These are phyloP conservation scores for Griposia aprilina DNA, from an alignment of 2,888 invertebrate genomes.

Conservation along the genomic window DNA sequence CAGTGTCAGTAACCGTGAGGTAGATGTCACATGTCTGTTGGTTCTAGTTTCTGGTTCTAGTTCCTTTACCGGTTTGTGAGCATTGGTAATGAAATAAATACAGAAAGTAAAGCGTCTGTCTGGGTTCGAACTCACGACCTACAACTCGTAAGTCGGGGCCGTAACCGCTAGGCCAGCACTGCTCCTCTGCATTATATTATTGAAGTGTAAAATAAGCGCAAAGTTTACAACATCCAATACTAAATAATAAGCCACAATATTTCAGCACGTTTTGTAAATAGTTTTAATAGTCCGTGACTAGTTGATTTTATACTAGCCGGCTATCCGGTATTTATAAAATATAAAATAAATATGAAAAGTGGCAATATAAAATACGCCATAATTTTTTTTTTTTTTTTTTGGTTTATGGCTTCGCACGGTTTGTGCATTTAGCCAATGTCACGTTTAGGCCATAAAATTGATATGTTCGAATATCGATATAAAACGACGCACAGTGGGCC, in stretches of 20 bases:
- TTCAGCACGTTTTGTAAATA: constrained; percentile 32
- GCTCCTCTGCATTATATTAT: background rate
- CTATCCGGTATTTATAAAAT: constrained; percentile 47
- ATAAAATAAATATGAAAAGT: constrained; percentile 65
- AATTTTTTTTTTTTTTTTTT: too few relatives aligned
- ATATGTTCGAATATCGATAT: constrained; percentile 71
- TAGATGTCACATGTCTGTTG: too few relatives aligned
- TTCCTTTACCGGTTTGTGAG: too few relatives aligned
- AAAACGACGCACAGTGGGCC: too few relatives aligned
- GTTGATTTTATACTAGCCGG: constrained; percentile 35
- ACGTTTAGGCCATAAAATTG: constrained; percentile 74
- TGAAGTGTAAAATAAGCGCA: constrained; percentile 5
- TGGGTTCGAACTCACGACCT: background rate
- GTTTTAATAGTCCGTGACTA: constrained; percentile 50
- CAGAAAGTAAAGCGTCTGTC: too few relatives aligned
- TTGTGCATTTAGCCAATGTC: too few relatives aligned
- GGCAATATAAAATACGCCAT: constrained; percentile 70
- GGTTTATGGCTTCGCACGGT: too few relatives aligned
- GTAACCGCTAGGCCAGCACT: background rate
- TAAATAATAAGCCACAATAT: constrained; percentile 19
- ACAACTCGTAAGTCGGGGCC: too few relatives aligned
- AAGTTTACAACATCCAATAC: background rate
- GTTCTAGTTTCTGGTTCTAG: too few relatives aligned
- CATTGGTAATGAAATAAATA: too few relatives aligned
- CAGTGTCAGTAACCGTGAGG: too few relatives aligned